Base-by-base conservation (phyloP, 1,140 invertebrate genomes). In the Mycetomoellerius zeteki region DNA sequence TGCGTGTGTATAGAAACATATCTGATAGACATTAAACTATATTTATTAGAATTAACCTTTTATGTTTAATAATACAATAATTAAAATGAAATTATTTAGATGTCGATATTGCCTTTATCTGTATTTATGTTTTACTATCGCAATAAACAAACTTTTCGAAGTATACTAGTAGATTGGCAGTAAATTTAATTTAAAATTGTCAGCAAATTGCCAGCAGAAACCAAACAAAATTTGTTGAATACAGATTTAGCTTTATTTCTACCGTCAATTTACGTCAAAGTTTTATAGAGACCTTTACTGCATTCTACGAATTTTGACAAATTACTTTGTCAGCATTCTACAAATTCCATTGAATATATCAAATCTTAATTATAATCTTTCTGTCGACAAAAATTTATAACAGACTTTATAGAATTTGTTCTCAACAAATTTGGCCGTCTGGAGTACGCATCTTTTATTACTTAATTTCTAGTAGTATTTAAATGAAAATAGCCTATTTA, bases 1-100 rank as follows among this genome's bases (percentile, higher is more conserved):
- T 37, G 33, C 33, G 5, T 37, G 33, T 33, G 33, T 37, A 37
- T 50, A 8, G 47, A 50, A 50, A 50, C 14, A 16, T 50, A 50
- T 50, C 14, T 50, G 14, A 50, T 3, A 50, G 4, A 50, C 47
- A 16, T 72, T 27, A 52, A n/a, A 54, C 54, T 54, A n/a, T 52
- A 71, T 43, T 43, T 10, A 43, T 16, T 16, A 56, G 8, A 72
- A 21, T 54, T 56, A 33, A 52, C 2, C 8, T 30, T n/a, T 52
- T 37, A n/a, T 0, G 16, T 73, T 72, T 14, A 30, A 73, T 54
- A 54, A 73, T 7, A 73, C 33, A 54, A 73, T 7, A 33, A 33
- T 52, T 52, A 72, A 72, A 72, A 52, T 72, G 19, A 50, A 19
- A 71, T 71, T 21, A 50, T 71, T 27, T 52, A 3, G 24, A 50